Percentiles rank a stretch among this genome's conserved stretches.
phyloP scores from a whole-genome alignment of 35 echinoderm and acorn worm species.

The Apostichopus californicus region DNA sequence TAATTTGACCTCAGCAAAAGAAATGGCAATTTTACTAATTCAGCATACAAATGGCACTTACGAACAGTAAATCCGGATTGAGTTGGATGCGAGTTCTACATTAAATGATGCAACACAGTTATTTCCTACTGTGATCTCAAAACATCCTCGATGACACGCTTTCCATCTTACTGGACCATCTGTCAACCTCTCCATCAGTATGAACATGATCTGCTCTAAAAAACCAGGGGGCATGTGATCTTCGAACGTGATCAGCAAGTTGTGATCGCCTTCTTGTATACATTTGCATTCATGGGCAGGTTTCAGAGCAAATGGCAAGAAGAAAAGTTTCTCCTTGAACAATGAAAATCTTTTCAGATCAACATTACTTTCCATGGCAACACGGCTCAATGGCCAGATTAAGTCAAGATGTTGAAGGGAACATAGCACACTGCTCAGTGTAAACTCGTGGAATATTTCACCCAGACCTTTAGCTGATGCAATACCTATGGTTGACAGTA shows the following conservation, averaged over 20 bases:
- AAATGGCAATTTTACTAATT: too few relatives aligned
- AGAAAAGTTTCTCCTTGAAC: neutral
- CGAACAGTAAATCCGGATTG: neutral
- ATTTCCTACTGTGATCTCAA: neutral
- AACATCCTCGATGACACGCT: neutral
- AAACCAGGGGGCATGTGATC: neutral
- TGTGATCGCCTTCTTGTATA: neutral
- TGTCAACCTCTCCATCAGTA: neutral
- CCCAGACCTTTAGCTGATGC: neutral
- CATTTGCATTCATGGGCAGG: neutral
- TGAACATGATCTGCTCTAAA: neutral
- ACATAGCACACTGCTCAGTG: neutral
- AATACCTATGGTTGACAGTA: constrained; percentile 1
- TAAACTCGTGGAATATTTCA: constrained; percentile 19
- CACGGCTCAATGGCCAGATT: neutral
- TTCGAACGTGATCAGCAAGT: constrained; percentile 15
- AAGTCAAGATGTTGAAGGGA: neutral
- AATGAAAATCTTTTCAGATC: neutral
- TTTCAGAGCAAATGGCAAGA: neutral
- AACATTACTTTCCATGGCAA: neutral
- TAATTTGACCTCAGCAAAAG: too few relatives aligned
- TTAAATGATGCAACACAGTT: neutral
- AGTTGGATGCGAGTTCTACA: neutral
- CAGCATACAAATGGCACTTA: neutral
- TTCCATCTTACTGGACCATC: neutral